Evolutionary conservation across 64 coral and sea anemone species (phyloP).

Genomic region (Montipora foliosa): DNA sequence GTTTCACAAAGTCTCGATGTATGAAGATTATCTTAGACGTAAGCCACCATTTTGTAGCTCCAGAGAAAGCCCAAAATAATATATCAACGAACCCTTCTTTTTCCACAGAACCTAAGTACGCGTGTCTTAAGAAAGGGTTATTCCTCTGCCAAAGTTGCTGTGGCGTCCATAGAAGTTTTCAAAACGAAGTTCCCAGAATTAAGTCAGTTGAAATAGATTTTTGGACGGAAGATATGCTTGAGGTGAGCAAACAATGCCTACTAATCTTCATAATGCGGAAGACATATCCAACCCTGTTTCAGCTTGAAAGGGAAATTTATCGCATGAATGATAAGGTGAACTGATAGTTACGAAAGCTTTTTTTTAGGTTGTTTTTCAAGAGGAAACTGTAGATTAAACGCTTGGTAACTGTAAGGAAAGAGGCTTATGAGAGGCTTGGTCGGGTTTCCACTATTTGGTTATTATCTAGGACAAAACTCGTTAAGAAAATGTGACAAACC

Average conservation of each 20-base stretch:
- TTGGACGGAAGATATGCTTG: conserved; percentile 3
- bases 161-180: conserved; percentile 26
- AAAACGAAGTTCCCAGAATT: neutral
- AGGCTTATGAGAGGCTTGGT: no score
- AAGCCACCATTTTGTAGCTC: no score
- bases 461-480: no score
- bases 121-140: conserved; percentile 17
- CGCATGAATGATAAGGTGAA: neutral
- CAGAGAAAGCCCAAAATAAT: no score
- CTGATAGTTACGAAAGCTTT: no score
- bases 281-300: neutral
- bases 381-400: no score
- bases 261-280: neutral
- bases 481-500: no score
- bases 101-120: conserved; percentile 4
- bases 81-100: neutral
- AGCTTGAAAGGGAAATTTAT: neutral
- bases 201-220: conserved; percentile 6
- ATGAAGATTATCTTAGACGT: no score
- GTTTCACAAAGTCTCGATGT: no score
- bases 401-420: no score
- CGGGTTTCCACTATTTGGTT: no score
- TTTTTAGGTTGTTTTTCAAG: no score
- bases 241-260: neutral
- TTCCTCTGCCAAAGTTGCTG: conserved; percentile 7